Evolutionary conservation across 2,797 vertebrate species (phyloP), one percentile per base, ranked within the genome.

Genomic region (Vipera latastei): DNA sequence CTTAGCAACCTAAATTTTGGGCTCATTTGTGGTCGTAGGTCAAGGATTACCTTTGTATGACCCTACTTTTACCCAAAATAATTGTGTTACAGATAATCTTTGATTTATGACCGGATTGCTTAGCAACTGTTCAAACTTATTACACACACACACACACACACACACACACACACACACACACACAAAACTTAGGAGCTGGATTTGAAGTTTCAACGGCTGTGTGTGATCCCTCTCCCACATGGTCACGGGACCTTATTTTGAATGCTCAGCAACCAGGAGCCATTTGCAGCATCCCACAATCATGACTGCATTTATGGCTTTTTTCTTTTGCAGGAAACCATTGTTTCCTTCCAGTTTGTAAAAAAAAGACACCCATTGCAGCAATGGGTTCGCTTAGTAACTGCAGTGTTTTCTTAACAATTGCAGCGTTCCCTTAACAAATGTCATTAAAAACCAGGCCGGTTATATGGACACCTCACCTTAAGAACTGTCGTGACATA

Each of bases 41-140:
- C 0, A 1, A 69, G 28, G 13, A n/a, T 11, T 63, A 63, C 0
- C 4, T n/a, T 13, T n/a, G 0, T 22, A 9, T 78, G 32, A 4
- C 38, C n/a, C 69, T 73, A 32, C 6, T 69, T 16, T 32, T 44
- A 78, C 32, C 32, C 38, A 22, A 78, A 22, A 22, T 78, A 1
- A 53, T 53, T 53, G 18, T 9, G 32, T 78, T 44, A 38, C 3
- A 18, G 26, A 12, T 13, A 28, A 4, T 28, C 1, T 28, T 63
- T 4, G 4, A n/a, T 13, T 65, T 65, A 65, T 14, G 12, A 65
- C 63, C 2, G 0, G 28, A 14, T 65, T n/a, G 28, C 13, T 65
- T n/a, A 65, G 63, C 2, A 4, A n/a, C 28, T n/a, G 63, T 65
- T 65, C 63, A 65, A 6, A 65, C 28, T 65, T 65, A 65, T 65